Conservation (phyloP, 2,113 vertebrate species). For the Corythornis cristatus region DNA sequence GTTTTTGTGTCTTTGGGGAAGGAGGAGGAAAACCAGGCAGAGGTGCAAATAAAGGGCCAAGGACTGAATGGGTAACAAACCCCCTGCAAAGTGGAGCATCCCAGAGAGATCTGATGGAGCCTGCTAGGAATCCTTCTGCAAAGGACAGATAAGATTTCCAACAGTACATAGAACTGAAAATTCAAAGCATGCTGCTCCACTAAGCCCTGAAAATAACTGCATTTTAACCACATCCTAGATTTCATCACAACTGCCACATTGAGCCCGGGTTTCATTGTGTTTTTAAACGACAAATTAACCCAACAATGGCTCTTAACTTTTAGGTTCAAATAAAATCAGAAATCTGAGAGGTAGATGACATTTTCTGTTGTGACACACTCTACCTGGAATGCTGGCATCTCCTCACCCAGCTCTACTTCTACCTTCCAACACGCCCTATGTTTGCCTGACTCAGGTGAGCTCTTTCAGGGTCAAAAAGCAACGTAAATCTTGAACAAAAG, state of each 20-base stretch:
- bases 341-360: not conserved
- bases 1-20: not conserved
- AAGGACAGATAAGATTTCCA: not conserved
- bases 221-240: not conserved
- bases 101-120: not conserved
- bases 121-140: not conserved
- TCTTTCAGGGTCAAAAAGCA: not conserved
- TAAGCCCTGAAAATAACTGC: not conserved
- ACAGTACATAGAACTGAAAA: not conserved
- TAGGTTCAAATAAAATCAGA: not conserved
- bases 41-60: not conserved
- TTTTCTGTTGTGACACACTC: not conserved
- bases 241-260: not conserved
- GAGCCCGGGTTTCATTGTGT: not conserved
- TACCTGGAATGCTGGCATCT: not conserved
- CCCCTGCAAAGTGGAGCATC: not conserved
- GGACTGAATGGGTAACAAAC: not conserved
- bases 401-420: not conserved
- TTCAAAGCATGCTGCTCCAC: not conserved
- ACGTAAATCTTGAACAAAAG: not conserved
- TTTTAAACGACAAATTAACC: not conserved
- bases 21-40: not conserved
- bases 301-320: not conserved
- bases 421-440: not conserved
- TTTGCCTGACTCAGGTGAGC: not conserved